Conservation (phyloP, 2,797 vertebrate genomes). For the Sebastiscus tertius region DNA sequence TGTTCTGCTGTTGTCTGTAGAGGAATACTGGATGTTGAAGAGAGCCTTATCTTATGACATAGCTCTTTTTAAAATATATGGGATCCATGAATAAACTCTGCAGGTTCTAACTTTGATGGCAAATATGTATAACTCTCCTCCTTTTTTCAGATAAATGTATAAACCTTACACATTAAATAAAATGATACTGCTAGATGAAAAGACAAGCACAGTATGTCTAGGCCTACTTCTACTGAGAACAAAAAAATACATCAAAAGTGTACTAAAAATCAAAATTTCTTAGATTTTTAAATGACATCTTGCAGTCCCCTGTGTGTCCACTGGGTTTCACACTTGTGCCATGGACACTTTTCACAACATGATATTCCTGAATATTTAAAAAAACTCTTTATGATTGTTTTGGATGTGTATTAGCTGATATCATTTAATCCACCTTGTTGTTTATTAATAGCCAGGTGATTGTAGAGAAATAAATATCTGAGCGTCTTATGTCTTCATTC, state of each 20-base stretch:
- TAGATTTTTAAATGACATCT: background rate
- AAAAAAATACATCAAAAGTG: background rate
- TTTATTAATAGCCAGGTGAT: background rate
- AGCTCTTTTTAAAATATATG: background rate
- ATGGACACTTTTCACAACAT: background rate
- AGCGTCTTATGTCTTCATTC: background rate
- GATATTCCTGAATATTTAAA: background rate
- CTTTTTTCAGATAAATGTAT: conserved; percentile 3
- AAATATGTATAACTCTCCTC: background rate
- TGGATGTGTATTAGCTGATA: background rate
- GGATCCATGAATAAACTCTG: background rate
- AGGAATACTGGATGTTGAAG: background rate
- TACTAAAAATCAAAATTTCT: background rate
- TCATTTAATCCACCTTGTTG: background rate
- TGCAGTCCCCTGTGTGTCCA: conserved; percentile 57
- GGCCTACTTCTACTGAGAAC: background rate
- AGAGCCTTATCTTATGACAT: background rate
- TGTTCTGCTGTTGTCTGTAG: background rate
- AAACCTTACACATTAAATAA: background rate
- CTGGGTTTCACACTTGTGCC: conserved; percentile 58
- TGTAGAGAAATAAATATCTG: background rate
- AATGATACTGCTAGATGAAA: background rate
- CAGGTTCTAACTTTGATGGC: background rate
- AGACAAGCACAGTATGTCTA: background rate
- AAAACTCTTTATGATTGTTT: background rate